phyloP scores from a whole-genome alignment of 2,888 invertebrate species.

The Agrenia bidenticulata region DNA sequence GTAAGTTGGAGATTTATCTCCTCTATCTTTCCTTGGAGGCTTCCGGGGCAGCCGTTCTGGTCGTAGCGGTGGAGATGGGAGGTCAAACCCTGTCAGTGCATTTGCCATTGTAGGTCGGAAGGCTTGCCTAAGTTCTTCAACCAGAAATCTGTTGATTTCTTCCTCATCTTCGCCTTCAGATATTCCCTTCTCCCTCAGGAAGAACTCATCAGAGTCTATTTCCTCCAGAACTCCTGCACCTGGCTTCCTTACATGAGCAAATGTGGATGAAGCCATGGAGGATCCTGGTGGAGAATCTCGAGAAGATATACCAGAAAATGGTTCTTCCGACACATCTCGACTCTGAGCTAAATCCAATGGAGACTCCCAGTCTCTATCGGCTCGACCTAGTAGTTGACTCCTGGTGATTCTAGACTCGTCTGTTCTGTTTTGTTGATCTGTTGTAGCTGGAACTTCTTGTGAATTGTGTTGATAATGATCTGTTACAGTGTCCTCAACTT shows the following conservation, averaged over 20 bases:
- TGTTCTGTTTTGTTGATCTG: slow-evolving; percentile 4
- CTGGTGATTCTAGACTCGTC: slow-evolving; percentile 22
- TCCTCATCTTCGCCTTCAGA: slow-evolving; percentile 72
- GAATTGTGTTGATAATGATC: slow-evolving; percentile 50
- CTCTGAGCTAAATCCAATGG: slow-evolving; percentile 45
- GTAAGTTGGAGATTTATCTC: slow-evolving; percentile 36
- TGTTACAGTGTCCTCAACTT: slow-evolving; percentile 55
- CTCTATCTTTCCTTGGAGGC: slow-evolving; percentile 42
- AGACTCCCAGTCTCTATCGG: slow-evolving; percentile 52
- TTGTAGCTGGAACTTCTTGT: slow-evolving; percentile 23
- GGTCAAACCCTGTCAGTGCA: slow-evolving; percentile 62
- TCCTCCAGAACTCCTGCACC: slow-evolving; percentile 74
- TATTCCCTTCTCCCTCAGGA: slow-evolving; percentile 76
- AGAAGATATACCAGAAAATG: slow-evolving; percentile 41
- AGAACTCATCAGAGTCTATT: slow-evolving; percentile 84
- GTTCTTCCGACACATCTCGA: slow-evolving; percentile 50
- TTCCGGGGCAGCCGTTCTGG: slow-evolving; percentile 46
- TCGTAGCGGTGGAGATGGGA: slow-evolving; percentile 57
- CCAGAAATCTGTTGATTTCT: slow-evolving; percentile 73
- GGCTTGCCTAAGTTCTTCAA: slow-evolving; percentile 76
- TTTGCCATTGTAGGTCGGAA: slow-evolving; percentile 59
- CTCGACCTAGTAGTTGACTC: slow-evolving; percentile 45
- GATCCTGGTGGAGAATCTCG: slow-evolving; percentile 48
- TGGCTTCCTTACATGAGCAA: slow-evolving; percentile 35
- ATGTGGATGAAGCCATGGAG: slow-evolving; percentile 43